Evolutionary conservation across 2,797 vertebrate genomes (phyloP).

Genomic region (Ctenochaetus hawaiiensis): DNA sequence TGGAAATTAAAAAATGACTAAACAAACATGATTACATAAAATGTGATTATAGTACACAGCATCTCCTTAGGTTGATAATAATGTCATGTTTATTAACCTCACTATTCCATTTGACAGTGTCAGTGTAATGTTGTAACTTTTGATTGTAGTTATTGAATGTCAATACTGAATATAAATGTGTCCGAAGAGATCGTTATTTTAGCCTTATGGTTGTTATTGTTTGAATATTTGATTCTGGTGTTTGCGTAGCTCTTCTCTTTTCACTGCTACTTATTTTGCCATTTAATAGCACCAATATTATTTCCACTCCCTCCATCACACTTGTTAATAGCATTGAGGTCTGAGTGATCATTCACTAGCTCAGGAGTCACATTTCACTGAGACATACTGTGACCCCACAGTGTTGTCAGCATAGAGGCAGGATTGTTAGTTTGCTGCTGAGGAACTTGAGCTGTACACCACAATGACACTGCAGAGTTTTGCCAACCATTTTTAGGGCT

Average conservation of each 20-base stretch:
- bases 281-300: background rate
- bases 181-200: too few species aligned
- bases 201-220: background rate
- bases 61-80: background rate
- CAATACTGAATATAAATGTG: too few species aligned
- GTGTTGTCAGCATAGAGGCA: background rate
- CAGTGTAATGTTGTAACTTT: too few species aligned
- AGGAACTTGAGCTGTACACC: background rate
- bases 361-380: constrained; percentile 14
- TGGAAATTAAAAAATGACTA: background rate
- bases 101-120: too few species aligned
- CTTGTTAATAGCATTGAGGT: background rate
- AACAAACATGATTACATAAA: background rate
- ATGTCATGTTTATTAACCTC: too few species aligned
- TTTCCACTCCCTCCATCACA: constrained; percentile 19
- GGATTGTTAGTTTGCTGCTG: background rate
- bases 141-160: too few species aligned
- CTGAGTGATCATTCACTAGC: constrained; percentile 16
- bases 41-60: background rate
- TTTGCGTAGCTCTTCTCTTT: background rate
- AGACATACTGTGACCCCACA: background rate
- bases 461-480: background rate
- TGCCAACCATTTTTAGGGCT: too few species aligned
- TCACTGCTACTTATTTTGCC: background rate
- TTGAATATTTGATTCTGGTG: constrained; percentile 5